Percentiles rank a stretch among this genome's conserved stretches.
Conservation (phyloP, 2,888 invertebrate species). For the Petrolisthes manimaculis region DNA sequence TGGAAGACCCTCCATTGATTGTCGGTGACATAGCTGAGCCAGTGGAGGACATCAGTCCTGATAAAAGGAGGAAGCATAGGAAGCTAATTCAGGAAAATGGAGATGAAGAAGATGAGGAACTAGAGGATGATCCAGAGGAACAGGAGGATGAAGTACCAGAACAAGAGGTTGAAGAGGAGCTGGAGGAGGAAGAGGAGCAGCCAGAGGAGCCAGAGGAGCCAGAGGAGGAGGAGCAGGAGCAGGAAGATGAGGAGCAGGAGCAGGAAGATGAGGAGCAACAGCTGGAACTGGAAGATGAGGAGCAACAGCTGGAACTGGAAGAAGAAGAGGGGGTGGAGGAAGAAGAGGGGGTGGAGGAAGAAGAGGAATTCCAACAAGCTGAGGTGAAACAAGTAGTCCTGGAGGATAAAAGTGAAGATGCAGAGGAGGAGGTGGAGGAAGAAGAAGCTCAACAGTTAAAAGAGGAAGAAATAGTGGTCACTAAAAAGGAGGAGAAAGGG, state of each 20-base stretch:
- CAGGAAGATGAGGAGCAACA: conserved; percentile 10
- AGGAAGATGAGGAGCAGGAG: conserved; percentile 26
- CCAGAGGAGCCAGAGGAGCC: conserved; percentile 35
- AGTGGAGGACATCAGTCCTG: conserved; percentile 13
- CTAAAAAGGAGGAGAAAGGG: too few species aligned
- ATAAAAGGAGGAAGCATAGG: conserved; percentile 3
- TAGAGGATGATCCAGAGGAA: conserved; percentile 28
- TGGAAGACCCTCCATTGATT: conserved; percentile 41
- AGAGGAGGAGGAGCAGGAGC: conserved; percentile 14
- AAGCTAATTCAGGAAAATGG: conserved; percentile 4
- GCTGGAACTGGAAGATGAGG: conserved; percentile 18
- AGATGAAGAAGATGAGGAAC: conserved; percentile 14
- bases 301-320: conserved; percentile 9
- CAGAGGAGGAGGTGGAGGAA: too few species aligned
- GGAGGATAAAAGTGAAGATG: too few species aligned
- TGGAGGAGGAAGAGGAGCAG: conserved; percentile 33
- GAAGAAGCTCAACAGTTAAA: too few species aligned
- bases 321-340: conserved; percentile 17
- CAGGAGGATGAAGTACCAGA: conserved; percentile 26
- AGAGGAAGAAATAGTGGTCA: too few species aligned
- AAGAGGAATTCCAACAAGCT: neutral
- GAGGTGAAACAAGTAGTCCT: neutral
- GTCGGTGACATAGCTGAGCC: conserved; percentile 25
- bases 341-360: conserved; percentile 17
- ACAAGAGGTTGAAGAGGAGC: conserved; percentile 32